Conservation (phyloP, 2,797 vertebrate genomes). For the Prionace glauca region DNA sequence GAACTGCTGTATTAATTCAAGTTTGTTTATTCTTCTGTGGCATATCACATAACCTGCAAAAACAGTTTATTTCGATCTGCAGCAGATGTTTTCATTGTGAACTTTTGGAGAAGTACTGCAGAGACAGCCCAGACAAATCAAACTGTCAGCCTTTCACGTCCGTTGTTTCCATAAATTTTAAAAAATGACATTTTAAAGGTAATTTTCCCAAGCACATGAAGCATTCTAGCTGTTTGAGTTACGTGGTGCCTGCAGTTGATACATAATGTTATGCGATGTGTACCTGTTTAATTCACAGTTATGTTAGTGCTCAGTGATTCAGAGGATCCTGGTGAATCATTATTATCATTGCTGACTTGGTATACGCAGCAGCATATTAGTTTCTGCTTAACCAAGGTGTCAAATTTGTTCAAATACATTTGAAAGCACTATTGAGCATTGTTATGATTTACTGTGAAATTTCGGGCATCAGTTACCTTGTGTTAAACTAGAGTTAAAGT, state of each 20-base stretch:
- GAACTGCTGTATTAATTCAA: background rate
- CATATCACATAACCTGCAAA: background rate
- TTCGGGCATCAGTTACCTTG: background rate
- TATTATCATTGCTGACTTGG: background rate
- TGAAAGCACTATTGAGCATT: background rate
- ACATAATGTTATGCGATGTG: background rate
- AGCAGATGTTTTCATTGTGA: background rate
- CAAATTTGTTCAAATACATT: background rate
- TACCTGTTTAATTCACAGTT: background rate
- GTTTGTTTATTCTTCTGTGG: background rate
- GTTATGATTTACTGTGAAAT: background rate
- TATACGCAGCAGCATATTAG: background rate
- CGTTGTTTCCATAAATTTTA: background rate
- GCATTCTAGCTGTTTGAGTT: background rate
- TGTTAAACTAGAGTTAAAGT: background rate
- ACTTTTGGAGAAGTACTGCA: background rate
- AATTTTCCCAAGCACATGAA: background rate
- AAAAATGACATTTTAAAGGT: background rate
- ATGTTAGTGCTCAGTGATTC: background rate
- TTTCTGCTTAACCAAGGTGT: background rate
- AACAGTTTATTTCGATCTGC: background rate
- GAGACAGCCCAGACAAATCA: background rate
- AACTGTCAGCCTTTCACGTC: background rate
- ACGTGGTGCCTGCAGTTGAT: background rate
- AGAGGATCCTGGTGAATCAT: background rate